phyloP scores from a whole-genome alignment of 1,140 invertebrate genomes.

The Sitophilus oryzae region DNA sequence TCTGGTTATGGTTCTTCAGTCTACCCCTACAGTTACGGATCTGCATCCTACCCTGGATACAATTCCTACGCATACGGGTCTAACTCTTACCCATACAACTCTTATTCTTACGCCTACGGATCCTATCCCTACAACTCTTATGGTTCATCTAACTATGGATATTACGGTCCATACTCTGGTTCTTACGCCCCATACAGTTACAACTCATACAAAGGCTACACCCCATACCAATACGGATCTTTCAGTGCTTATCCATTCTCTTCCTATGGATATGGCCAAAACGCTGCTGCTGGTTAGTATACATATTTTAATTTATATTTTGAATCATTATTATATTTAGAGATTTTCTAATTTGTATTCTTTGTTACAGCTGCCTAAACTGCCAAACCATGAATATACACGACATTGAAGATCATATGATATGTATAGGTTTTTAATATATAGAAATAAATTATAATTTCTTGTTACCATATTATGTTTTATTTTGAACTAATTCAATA shows the following conservation, averaged over 20 bases:
- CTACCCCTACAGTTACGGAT: background rate
- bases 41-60: no score
- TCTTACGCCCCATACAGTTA: no score
- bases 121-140: background rate
- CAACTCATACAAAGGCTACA: background rate
- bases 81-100: background rate
- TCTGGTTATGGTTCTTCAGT: background rate
- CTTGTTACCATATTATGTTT: no score
- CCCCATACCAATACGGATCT: slow-evolving; percentile 9
- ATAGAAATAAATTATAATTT: no score
- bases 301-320: background rate
- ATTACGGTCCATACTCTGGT: slow-evolving; percentile 4
- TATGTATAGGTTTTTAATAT: no score
- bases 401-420: background rate
- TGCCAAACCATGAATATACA: background rate
- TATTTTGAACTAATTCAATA: no score
- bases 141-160: background rate
- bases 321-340: background rate
- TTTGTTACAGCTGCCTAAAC: slow-evolving; percentile 12
- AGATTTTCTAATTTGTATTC: background rate
- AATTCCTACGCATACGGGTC: no score
- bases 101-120: background rate
- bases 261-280: background rate
- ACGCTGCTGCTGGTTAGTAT: background rate
- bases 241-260: background rate